Evolutionary conservation across 2,888 invertebrate genomes (phyloP).

Genomic region (Ormyrus nitidulus): DNA sequence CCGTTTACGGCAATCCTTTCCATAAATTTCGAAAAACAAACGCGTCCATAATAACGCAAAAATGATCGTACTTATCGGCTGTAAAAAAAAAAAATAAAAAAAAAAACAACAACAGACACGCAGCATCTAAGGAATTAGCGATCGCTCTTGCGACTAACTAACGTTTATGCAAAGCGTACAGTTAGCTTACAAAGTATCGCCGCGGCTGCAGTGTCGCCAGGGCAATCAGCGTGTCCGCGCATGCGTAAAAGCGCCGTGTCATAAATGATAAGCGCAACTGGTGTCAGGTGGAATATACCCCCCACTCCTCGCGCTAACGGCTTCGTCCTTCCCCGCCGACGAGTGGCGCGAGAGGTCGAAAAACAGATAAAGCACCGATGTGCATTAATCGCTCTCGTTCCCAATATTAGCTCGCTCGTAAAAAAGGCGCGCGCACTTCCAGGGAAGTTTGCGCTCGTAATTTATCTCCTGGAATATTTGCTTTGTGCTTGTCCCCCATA

Average conservation of each 20-base stretch:
- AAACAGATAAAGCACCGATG: constrained; percentile 31
- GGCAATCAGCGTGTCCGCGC: not conserved
- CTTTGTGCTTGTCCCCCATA: not conserved
- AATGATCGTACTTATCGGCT: no score
- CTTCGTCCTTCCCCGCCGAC: constrained; percentile 14
- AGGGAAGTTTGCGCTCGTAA: not conserved
- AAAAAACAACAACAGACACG: no score
- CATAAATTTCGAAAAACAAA: constrained; percentile 19
- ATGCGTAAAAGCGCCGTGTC: not conserved
- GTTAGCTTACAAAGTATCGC: no score
- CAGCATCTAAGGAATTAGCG: no score
- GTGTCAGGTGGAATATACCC: constrained; percentile 1
- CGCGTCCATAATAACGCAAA: not conserved
- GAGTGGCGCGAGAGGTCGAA: constrained; percentile 29
- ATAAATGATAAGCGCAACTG: not conserved
- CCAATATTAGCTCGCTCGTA: constrained; percentile 21
- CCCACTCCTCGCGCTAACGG: not conserved
- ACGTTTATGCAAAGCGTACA: no score
- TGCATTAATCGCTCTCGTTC: constrained; percentile 28
- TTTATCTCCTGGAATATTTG: constrained; percentile 21
- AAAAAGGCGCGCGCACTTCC: not conserved
- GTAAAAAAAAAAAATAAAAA: no score
- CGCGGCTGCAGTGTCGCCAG: no score
- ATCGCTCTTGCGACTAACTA: no score
- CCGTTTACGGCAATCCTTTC: constrained; percentile 13